Conservation (phyloP, 2,797 vertebrate species). For the Schizothorax lantsangensis region DNA sequence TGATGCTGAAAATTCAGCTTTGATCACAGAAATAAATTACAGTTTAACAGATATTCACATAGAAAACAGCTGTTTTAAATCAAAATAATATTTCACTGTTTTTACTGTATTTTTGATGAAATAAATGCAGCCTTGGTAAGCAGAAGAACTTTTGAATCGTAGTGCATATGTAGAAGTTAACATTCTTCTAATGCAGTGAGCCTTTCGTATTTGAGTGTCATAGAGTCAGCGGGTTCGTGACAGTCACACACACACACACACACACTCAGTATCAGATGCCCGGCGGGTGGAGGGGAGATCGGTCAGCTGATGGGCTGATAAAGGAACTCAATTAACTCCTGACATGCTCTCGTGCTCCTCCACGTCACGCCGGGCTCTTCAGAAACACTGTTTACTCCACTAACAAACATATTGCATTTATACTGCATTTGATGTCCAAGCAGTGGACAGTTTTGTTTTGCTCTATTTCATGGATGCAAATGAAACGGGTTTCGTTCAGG, state of each 20-base stretch:
- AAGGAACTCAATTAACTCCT: slow-evolving; percentile 85
- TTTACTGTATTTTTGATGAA: not conserved
- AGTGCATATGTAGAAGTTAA: not conserved
- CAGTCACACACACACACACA: not conserved
- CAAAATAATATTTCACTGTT: not conserved
- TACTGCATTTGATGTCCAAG: not conserved
- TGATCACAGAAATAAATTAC: not conserved
- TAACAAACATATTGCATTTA: not conserved
- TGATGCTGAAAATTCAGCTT: not conserved
- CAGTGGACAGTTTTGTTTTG: not conserved
- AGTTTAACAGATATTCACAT: not conserved
- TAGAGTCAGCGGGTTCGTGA: not conserved
- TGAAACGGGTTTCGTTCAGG: slow-evolving; percentile 53
- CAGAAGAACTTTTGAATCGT: not conserved
- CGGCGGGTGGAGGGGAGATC: slow-evolving; percentile 58
- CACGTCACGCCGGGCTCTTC: slow-evolving; percentile 55
- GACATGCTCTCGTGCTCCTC: slow-evolving; percentile 75
- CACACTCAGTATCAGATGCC: slow-evolving; percentile 74
- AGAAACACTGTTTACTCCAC: slow-evolving; percentile 20
- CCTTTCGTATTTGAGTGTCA: not conserved
- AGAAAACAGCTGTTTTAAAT: not conserved
- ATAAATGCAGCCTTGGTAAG: not conserved
- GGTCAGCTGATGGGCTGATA: slow-evolving; percentile 78
- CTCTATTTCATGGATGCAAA: slow-evolving; percentile 60
- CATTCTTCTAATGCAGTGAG: not conserved